phyloP scores from a whole-genome alignment of 2,113 vertebrate genomes.

The Arothron firmamentum region DNA sequence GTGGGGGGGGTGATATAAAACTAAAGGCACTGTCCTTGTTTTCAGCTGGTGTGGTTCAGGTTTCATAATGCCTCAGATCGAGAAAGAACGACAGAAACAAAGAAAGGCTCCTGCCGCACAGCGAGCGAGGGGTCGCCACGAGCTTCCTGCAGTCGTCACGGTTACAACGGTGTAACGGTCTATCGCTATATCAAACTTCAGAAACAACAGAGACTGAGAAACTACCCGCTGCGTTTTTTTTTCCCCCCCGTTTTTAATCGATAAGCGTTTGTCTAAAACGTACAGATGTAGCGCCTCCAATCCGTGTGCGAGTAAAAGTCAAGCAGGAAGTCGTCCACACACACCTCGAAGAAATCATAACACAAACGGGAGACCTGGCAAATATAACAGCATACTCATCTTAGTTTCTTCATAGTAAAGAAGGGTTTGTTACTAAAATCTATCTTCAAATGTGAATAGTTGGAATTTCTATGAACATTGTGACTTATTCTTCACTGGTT shows the following conservation, averaged over 20 bases:
- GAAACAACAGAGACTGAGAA: conserved; percentile 63
- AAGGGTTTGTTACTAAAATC: conserved; percentile 49
- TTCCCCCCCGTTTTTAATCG: conserved; percentile 41
- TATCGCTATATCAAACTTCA: conserved; percentile 57
- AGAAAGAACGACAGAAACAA: conserved; percentile 62
- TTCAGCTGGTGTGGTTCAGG: conserved; percentile 82
- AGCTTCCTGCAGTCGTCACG: conserved; percentile 73
- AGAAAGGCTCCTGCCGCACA: conserved; percentile 48
- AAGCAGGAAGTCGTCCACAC: conserved; percentile 41
- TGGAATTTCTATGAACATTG: conserved; percentile 53
- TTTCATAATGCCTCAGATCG: conserved; percentile 79
- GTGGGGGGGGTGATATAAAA: conserved; percentile 65
- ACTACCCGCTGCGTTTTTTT: conserved; percentile 54
- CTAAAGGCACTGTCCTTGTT: conserved; percentile 83
- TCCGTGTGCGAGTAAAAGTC: conserved; percentile 53
- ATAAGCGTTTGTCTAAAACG: conserved; percentile 61
- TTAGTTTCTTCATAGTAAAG: conserved; percentile 36
- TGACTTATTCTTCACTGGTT: conserved; percentile 48
- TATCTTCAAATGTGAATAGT: conserved; percentile 51
- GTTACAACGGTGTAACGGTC: conserved; percentile 62
- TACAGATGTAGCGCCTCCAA: conserved; percentile 63
- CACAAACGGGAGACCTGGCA: conserved; percentile 40
- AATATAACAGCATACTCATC: conserved; percentile 55
- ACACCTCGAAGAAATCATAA: conserved; percentile 25
- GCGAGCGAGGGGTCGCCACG: conserved; percentile 53